phyloP scores from a whole-genome alignment of 2,113 vertebrate genomes.

The Sphyrna mokarran region DNA sequence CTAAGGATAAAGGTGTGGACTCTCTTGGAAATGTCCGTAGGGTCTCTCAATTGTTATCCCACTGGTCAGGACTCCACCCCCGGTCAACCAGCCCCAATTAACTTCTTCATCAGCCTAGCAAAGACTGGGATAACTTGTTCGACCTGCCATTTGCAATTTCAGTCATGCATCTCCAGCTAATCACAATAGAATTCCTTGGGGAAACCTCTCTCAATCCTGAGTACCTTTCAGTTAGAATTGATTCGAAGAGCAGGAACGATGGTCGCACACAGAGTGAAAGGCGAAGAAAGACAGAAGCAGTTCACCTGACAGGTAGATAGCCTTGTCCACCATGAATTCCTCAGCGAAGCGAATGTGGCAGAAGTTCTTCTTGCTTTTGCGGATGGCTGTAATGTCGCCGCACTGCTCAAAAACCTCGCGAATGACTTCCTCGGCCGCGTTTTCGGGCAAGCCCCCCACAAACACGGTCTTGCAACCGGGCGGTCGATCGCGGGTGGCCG shows the following conservation, averaged over 20 bases:
- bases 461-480: constrained; percentile 85
- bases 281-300: neutral
- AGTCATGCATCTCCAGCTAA: neutral
- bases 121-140: neutral
- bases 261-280: neutral
- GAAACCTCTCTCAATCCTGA: neutral
- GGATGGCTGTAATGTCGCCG: constrained; percentile 77
- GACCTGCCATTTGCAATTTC: neutral
- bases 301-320: constrained; percentile 81
- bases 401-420: constrained; percentile 84
- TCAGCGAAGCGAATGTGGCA: constrained; percentile 83
- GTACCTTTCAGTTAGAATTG: neutral
- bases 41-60: neutral
- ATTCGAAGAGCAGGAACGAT: neutral
- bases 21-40: neutral
- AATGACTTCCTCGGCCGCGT: constrained; percentile 77
- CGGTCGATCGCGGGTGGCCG: constrained; percentile 79
- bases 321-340: constrained; percentile 88
- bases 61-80: neutral
- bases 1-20: no score
- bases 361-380: constrained; percentile 91
- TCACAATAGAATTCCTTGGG: no score
- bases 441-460: constrained; percentile 82
- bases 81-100: neutral
- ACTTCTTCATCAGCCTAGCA: neutral